A percentile compares a stretch with the other conserved stretches of the same genome.
These are phyloP conservation scores for Heliocidaris tuberculata DNA, from an alignment of 35 echinoderm and acorn worm genomes.

Conservation along the genomic window DNA sequence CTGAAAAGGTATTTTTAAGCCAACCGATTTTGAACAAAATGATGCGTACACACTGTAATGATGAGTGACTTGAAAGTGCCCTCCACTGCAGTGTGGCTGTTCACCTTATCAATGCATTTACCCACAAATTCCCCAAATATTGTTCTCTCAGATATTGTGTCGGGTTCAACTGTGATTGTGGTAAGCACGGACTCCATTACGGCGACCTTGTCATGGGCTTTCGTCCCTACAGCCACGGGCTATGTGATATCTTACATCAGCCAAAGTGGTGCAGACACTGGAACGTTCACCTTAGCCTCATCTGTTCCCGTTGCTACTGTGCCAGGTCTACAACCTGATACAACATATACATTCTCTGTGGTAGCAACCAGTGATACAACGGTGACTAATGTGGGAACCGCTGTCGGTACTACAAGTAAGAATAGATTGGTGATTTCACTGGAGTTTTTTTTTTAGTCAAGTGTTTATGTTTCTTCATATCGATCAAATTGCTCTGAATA, in stretches of 20 bases:
- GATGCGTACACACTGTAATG: too few relatives aligned
- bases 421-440: background rate
- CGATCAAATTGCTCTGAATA: too few relatives aligned
- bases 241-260: slow-evolving; percentile 3
- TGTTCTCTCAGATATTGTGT: background rate
- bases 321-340: background rate
- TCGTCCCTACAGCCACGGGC: background rate
- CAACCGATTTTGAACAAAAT: too few relatives aligned
- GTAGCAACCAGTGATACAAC: background rate
- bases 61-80: too few relatives aligned
- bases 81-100: too few relatives aligned
- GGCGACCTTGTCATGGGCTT: background rate
- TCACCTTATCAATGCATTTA: too few relatives aligned
- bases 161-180: background rate
- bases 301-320: background rate
- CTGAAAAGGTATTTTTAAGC: too few relatives aligned
- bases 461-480: too few relatives aligned
- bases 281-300: background rate
- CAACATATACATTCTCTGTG: background rate
- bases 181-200: background rate
- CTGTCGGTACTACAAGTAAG: background rate
- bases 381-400: background rate
- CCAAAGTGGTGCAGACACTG: background rate
- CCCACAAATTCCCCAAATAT: too few relatives aligned
- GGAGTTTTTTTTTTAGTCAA: too few relatives aligned